Conservation (phyloP, 2,113 vertebrate species). For the Zosterops japonicus region DNA sequence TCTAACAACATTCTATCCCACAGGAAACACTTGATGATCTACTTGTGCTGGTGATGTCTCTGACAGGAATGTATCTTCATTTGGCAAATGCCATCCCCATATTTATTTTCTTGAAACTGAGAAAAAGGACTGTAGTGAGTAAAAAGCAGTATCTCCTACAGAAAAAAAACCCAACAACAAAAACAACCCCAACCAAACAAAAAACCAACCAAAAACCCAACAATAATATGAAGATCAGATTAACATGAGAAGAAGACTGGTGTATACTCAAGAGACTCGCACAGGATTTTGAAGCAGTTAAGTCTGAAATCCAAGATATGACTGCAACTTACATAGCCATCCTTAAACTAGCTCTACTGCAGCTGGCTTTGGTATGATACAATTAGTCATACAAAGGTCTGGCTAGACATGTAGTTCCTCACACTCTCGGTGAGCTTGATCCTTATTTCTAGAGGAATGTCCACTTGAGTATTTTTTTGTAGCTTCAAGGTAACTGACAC, state of each 20-base stretch:
- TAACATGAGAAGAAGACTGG: not conserved
- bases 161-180: not conserved
- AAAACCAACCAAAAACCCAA: not conserved
- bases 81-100: not conserved
- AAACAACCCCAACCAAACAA: not conserved
- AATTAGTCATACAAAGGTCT: not conserved
- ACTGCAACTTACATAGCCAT: not conserved
- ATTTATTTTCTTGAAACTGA: not conserved
- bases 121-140: not conserved
- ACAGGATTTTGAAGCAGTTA: not conserved
- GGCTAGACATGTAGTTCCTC: not conserved
- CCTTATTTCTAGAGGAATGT: not conserved
- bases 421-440: not conserved
- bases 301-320: not conserved
- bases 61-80: not conserved
- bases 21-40: not conserved
- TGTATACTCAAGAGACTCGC: not conserved
- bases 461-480: not conserved
- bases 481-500: not conserved
- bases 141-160: not conserved
- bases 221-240: not conserved
- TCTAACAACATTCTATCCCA: not conserved
- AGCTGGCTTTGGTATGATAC: not conserved
- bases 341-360: not conserved
- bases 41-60: not conserved